Evolutionary conservation across 2,888 invertebrate species (phyloP).

Genomic region (Bedellia somnulentella): DNA sequence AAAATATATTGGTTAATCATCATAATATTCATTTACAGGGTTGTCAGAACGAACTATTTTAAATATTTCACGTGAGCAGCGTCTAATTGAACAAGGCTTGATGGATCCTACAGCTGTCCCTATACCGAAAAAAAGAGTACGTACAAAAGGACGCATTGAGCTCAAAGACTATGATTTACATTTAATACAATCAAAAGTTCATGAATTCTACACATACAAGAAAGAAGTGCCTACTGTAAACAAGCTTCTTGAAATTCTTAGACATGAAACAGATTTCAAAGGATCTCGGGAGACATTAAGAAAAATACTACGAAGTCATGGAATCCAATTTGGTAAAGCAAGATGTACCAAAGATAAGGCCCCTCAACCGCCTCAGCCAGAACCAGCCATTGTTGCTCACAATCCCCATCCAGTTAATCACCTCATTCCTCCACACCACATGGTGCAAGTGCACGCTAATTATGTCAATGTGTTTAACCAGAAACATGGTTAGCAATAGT

Average conservation of each 20-base stretch:
- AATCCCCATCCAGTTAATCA: no score
- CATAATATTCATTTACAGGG: slow-evolving; percentile 29
- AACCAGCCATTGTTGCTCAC: no score
- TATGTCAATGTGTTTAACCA: no score
- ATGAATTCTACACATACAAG: slow-evolving; percentile 50
- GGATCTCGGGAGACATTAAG: slow-evolving; percentile 45
- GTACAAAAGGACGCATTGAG: slow-evolving; percentile 49
- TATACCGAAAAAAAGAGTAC: slow-evolving; percentile 39
- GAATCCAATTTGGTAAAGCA: slow-evolving; percentile 48
- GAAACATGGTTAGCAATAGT: no score
- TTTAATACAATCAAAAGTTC: slow-evolving; percentile 44
- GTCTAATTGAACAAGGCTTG: slow-evolving; percentile 45
- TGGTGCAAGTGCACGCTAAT: no score
- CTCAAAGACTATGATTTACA: slow-evolving; percentile 47
- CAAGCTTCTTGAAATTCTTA: slow-evolving; percentile 42
- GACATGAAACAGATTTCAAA: slow-evolving; percentile 48
- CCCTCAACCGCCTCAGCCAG: slow-evolving; percentile 17
- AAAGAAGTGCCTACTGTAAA: slow-evolving; percentile 53
- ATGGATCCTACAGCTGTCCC: slow-evolving; percentile 44
- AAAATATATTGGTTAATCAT: no score
- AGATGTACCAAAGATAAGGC: slow-evolving; percentile 49
- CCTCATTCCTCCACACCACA: no score
- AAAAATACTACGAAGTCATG: slow-evolving; percentile 46
- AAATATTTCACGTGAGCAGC: slow-evolving; percentile 46
- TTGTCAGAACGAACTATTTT: slow-evolving; percentile 47